A percentile compares a stretch with the other conserved stretches of the same genome.
Conservation (phyloP, 2,113 vertebrate genomes). For the Gnathonemus echidnorhynchus region DNA sequence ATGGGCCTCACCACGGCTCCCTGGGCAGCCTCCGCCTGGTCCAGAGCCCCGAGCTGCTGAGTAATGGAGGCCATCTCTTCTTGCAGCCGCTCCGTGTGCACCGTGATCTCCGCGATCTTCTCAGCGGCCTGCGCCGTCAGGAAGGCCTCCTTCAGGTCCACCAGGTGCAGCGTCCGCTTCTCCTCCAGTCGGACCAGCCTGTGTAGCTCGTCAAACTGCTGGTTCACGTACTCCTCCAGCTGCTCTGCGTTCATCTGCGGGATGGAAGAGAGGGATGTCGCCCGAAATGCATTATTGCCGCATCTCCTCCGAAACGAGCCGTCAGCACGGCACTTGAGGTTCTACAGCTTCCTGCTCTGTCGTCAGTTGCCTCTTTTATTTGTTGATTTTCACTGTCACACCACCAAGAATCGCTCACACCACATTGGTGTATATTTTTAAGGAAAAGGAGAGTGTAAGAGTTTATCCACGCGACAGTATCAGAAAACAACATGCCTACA, state of each 20-base stretch:
- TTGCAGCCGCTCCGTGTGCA: slow-evolving; percentile 65
- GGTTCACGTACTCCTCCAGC: slow-evolving; percentile 66
- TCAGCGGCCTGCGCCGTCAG: slow-evolving; percentile 68
- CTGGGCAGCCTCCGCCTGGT: slow-evolving; percentile 55
- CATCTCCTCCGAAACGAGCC: neutral
- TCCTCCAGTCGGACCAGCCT: slow-evolving; percentile 66
- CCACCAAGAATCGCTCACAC: neutral
- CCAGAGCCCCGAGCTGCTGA: slow-evolving; percentile 64
- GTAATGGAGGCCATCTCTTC: slow-evolving; percentile 77
- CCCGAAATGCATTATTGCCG: neutral
- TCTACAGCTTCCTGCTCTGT: neutral
- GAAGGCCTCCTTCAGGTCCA: slow-evolving; percentile 71
- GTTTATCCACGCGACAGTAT: neutral
- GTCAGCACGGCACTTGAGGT: neutral
- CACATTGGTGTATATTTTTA: neutral
- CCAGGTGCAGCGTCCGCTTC: slow-evolving; percentile 60
- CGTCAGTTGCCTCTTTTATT: neutral
- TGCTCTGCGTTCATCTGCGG: slow-evolving; percentile 58
- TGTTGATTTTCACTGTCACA: neutral
- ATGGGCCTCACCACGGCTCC: slow-evolving; percentile 18
- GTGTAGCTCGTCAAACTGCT: slow-evolving; percentile 71
- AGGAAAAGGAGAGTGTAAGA: no score
- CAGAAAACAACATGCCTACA: neutral
- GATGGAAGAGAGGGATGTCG: neutral
- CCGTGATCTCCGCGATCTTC: slow-evolving; percentile 67